Evolutionary conservation across 2,113 vertebrate species (phyloP).

Genomic region (Ctenodactylus gundi): DNA sequence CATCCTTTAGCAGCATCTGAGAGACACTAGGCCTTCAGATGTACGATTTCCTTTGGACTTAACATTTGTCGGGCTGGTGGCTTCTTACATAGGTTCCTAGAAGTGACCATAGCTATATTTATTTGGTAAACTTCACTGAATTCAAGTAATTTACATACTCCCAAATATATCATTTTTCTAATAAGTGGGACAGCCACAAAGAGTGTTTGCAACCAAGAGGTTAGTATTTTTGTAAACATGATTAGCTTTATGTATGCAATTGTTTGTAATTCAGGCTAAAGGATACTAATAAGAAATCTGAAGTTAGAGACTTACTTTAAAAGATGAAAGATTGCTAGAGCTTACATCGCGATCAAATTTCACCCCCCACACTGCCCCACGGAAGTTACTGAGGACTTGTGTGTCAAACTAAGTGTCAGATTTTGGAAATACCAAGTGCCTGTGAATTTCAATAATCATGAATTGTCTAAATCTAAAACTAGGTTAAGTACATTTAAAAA

Average conservation of each 20-base stretch:
- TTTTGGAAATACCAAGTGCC: neutral
- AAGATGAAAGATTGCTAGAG: neutral
- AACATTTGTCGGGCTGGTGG: neutral
- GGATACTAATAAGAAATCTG: neutral
- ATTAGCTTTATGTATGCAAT: neutral
- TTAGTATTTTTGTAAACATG: neutral
- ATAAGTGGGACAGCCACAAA: neutral
- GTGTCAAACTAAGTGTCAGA: neutral
- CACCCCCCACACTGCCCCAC: too few relatives aligned
- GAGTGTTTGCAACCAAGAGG: neutral
- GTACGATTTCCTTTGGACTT: neutral
- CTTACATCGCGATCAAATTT: neutral
- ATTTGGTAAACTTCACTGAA: neutral
- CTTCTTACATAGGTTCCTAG: neutral
- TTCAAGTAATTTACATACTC: neutral
- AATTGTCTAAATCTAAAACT: neutral
- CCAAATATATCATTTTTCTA: neutral
- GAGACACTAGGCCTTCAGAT: neutral
- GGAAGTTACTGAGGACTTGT: neutral
- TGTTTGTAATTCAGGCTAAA: neutral
- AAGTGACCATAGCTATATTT: neutral
- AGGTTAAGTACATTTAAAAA: neutral
- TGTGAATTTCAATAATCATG: neutral
- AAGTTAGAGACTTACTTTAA: neutral
- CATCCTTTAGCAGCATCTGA: neutral